Percentiles rank a stretch among this genome's conserved stretches.
phyloP scores from a whole-genome alignment of 2,113 vertebrate genomes.

The Dipodomys stephensi region DNA sequence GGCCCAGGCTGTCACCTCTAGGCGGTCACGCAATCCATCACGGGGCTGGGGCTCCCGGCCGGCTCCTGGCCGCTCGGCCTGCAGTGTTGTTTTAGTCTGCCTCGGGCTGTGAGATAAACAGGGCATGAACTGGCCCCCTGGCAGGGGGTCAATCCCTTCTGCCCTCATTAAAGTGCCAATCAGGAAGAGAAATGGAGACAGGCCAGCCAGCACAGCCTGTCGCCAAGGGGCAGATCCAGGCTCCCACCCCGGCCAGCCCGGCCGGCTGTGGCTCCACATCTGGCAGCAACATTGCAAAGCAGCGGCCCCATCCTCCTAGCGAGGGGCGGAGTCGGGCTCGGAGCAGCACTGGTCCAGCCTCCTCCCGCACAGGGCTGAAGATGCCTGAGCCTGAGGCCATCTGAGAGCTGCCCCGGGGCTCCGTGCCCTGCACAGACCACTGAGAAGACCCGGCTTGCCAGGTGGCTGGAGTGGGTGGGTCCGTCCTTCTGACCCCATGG shows the following conservation, averaged over 20 bases:
- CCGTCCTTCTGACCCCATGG: no score
- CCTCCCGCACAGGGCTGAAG: no score
- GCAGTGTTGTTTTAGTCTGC: constrained; percentile 91
- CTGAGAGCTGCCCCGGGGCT: not conserved
- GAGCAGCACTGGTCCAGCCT: no score
- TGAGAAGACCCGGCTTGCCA: not conserved
- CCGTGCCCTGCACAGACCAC: no score
- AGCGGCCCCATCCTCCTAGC: not conserved
- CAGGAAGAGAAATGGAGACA: constrained; percentile 94
- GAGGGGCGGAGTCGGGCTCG: no score
- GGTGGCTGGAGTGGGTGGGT: not conserved
- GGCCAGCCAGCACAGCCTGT: constrained; percentile 77
- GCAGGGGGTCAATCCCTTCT: constrained; percentile 91
- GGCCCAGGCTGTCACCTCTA: constrained; percentile 84
- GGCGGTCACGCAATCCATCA: constrained; percentile 94
- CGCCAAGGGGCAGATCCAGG: constrained; percentile 62
- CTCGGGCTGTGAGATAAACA: constrained; percentile 93
- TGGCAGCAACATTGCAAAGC: not conserved
- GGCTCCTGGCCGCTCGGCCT: constrained; percentile 85
- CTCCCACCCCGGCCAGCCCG: not conserved
- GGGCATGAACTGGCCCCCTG: constrained; percentile 94
- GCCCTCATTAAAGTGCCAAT: constrained; percentile 98
- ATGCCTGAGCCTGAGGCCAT: no score
- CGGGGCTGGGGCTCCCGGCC: constrained; percentile 84
- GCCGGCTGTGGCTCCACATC: not conserved